Conservation (phyloP, 2,888 invertebrate genomes). For the Phortica magna region DNA sequence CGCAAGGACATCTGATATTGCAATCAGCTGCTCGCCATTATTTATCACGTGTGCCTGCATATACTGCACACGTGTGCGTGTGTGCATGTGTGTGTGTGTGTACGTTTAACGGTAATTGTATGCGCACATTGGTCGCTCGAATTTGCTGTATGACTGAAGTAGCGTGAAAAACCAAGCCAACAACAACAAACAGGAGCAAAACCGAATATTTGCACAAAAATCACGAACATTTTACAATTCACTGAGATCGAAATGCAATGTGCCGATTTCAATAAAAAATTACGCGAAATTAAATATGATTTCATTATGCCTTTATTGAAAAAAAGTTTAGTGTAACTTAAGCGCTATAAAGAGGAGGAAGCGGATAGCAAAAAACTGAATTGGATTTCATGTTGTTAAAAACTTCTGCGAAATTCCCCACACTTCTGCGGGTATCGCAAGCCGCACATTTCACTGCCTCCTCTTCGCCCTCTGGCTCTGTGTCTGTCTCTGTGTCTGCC, state of each 20-base stretch:
- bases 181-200: neutral
- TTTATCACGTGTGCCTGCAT: neutral
- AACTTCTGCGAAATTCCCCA: too few relatives aligned
- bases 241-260: neutral
- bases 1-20: neutral
- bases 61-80: neutral
- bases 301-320: conserved; percentile 32
- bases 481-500: too few relatives aligned
- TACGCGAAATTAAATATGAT: conserved; percentile 6
- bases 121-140: conserved; percentile 4
- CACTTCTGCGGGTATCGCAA: too few relatives aligned
- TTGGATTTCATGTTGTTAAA: too few relatives aligned
- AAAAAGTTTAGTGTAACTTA: neutral
- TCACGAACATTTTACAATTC: neutral
- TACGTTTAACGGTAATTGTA: conserved; percentile 24
- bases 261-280: neutral
- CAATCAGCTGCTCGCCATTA: conserved; percentile 6
- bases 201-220: conserved; percentile 10
- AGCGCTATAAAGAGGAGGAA: neutral
- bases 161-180: neutral
- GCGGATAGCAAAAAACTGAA: neutral
- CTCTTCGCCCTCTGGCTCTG: neutral
- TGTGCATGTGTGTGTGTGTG: neutral
- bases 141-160: neutral
- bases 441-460: neutral